Conservation (phyloP, 2,888 invertebrate species). For the Uloborus plumipes region DNA sequence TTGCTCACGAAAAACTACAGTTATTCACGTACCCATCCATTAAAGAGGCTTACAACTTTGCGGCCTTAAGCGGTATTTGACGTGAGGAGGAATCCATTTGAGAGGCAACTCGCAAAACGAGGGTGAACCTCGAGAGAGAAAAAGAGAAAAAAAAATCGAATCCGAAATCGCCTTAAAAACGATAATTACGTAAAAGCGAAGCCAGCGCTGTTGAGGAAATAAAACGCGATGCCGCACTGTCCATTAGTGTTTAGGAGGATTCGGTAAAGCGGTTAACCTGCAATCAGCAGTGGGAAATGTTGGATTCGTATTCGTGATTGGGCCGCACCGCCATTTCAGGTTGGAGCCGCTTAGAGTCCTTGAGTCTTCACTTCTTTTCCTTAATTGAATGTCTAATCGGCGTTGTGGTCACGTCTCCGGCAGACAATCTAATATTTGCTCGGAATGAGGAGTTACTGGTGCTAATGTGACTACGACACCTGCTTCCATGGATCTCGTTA, state of each 20-base stretch:
- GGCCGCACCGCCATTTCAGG: background rate
- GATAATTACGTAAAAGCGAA: slow-evolving; percentile 57
- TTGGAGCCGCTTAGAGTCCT: slow-evolving; percentile 47
- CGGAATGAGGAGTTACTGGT: slow-evolving; percentile 4
- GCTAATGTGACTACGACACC: no score
- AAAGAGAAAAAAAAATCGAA: slow-evolving; percentile 9
- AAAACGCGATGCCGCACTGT: slow-evolving; percentile 48
- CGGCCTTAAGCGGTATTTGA: slow-evolving; percentile 32
- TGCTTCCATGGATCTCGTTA: no score
- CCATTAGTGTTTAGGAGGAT: slow-evolving; percentile 43
- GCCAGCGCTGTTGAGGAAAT: slow-evolving; percentile 15
- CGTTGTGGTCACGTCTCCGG: slow-evolving; percentile 24
- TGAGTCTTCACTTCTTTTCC: slow-evolving; percentile 48
- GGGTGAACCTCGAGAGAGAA: background rate
- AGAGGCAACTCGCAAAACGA: background rate
- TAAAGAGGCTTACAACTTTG: background rate
- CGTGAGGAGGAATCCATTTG: slow-evolving; percentile 45
- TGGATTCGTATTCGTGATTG: slow-evolving; percentile 20
- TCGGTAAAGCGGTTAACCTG: slow-evolving; percentile 50
- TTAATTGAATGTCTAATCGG: slow-evolving; percentile 58
- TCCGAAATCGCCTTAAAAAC: slow-evolving; percentile 41
- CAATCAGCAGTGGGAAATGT: slow-evolving; percentile 45
- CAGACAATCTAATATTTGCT: slow-evolving; percentile 34
- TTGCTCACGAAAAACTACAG: no score
- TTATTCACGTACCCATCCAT: no score